Conservation (phyloP, 2,888 invertebrate species). For the Zygothrica quintamaculata region DNA sequence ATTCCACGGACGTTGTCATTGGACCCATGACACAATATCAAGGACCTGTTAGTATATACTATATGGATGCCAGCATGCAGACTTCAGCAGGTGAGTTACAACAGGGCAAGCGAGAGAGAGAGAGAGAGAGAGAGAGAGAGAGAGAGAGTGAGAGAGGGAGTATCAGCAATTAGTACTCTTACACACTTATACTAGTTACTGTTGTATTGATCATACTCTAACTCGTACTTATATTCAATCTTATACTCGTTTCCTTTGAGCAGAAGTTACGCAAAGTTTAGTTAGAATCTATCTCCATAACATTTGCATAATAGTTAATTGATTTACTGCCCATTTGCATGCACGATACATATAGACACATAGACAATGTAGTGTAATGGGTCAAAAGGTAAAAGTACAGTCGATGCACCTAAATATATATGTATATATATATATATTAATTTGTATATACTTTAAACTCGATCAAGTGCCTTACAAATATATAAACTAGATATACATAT, state of each 20-base stretch:
- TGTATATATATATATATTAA: neutral
- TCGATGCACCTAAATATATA: neutral
- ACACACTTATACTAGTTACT: too few species aligned
- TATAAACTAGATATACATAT: neutral
- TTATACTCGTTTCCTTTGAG: too few species aligned
- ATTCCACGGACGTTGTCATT: slow-evolving; percentile 86
- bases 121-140: neutral
- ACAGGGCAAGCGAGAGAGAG: neutral
- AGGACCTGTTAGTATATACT: slow-evolving; percentile 86
- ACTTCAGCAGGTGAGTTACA: slow-evolving; percentile 77
- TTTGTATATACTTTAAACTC: slow-evolving; percentile 10
- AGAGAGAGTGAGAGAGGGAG: neutral
- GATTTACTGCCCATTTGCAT: too few species aligned
- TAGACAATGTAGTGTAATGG: neutral
- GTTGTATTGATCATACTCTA: too few species aligned
- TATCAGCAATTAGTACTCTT: too few species aligned
- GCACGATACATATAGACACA: too few species aligned
- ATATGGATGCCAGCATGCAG: slow-evolving; percentile 84
- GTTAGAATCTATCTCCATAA: too few species aligned
- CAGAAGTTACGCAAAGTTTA: too few species aligned
- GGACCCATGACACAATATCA: slow-evolving; percentile 86
- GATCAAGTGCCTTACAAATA: slow-evolving; percentile 7
- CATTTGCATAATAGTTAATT: too few species aligned
- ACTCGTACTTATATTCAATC: too few species aligned
- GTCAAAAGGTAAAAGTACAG: neutral